phyloP scores from a whole-genome alignment of 2,888 invertebrate species.

The Melinopterus prodromus region DNA sequence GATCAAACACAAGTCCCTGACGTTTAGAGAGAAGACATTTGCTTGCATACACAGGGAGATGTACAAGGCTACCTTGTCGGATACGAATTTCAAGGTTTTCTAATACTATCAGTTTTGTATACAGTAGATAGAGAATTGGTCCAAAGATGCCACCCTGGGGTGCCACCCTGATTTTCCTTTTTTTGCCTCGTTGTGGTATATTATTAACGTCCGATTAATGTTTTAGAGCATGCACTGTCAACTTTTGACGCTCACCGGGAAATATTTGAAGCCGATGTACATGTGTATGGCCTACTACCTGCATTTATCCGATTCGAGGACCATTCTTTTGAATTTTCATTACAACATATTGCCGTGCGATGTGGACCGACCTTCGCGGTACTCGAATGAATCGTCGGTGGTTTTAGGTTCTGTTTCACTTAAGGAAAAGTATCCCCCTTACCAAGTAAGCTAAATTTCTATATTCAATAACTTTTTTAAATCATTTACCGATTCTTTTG shows the following conservation, averaged over 20 bases:
- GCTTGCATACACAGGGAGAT: constrained; percentile 56
- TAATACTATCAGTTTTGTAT: background rate
- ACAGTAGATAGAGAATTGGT: too few species aligned
- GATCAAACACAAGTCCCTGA: constrained; percentile 46
- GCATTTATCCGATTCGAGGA: constrained; percentile 53
- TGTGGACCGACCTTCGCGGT: background rate
- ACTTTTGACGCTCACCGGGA: constrained; percentile 52
- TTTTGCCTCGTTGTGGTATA: too few species aligned
- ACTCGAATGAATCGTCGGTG: background rate
- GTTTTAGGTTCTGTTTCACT: constrained; percentile 51
- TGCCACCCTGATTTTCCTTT: too few species aligned
- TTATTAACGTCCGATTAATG: background rate
- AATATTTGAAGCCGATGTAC: constrained; percentile 50
- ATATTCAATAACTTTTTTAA: too few species aligned
- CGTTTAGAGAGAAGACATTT: constrained; percentile 49
- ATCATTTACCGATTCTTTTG: too few species aligned
- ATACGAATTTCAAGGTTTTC: constrained; percentile 44
- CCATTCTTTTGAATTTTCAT: background rate
- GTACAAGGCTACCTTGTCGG: constrained; percentile 49
- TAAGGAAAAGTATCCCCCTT: constrained; percentile 49
- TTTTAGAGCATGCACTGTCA: constrained; percentile 47
- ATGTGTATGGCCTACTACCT: constrained; percentile 55
- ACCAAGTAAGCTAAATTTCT: background rate
- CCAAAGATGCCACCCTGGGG: too few species aligned
- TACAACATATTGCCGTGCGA: background rate